Evolutionary conservation across 2,888 invertebrate species (phyloP), one percentile per base, ranked within the genome.

Genomic region (Caenorhabditis drosophilae): DNA sequence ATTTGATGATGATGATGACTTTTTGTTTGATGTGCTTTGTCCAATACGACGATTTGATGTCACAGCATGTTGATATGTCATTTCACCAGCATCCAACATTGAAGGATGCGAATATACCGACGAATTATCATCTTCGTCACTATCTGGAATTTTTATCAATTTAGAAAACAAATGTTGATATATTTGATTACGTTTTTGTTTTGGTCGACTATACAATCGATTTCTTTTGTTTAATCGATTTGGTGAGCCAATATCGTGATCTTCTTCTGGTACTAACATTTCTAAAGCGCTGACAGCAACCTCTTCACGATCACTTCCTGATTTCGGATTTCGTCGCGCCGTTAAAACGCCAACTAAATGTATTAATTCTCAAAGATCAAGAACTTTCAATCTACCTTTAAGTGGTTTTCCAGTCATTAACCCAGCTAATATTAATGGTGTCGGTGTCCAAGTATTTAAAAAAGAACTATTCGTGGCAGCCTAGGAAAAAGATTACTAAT

Each of bases 371-470:
- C 2, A 12, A 20, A n/a, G 2, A 16, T 20, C 4, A 31, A 31
- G n/a, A n/a, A n/a, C n/a, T n/a, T 22, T 18, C 18, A 45, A 44
- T 35, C 6, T 4, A 73, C 75, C 60, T 61, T 73, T 67, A 45
- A 75, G 22, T 7, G 77, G 70, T 38, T 76, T 68, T 11, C 78
- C 79, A 4, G 54, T 46, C 25, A 78, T 58, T 4, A 83, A 58
- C 0, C 85, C 86, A 4, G 85, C 84, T 42, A 86, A 69, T 42
- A 81, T 79, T 26, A 86, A 74, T 0, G 85, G 84, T 3, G 84
- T 79, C 4, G 84, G 84, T 7, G 85, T 84, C 86, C 86, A 86
- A 22, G 77, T 75, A 67, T 86, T 86, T 15, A 86, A 77, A 11
- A 85, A 81, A 57, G 84, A 84, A 4, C 84, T 84, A 76, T 86